These are phyloP conservation scores for Chrysaora quinquecirrha DNA, from an alignment of 30 jellyfish, hydroid and myxozoan species.

Conservation along the genomic window DNA sequence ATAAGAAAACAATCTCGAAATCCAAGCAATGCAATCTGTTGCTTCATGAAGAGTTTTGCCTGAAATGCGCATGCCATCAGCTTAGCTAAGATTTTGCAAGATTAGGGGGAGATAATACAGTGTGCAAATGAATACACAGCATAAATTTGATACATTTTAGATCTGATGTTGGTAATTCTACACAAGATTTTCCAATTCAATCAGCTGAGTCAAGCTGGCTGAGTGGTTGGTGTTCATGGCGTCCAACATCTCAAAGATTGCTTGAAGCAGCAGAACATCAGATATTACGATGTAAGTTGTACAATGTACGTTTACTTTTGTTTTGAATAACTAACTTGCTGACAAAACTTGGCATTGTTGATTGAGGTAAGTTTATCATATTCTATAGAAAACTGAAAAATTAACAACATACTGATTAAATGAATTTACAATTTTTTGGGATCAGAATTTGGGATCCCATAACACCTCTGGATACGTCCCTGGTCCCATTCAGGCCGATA, in stretches of 20 bases:
- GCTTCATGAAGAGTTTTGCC: background rate
- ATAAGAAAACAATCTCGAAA: background rate
- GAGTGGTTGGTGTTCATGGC: slow-evolving; percentile 82
- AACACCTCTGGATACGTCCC: no score
- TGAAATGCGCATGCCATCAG: background rate
- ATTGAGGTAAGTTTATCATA: background rate
- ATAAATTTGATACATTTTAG: background rate
- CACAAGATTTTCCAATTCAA: background rate
- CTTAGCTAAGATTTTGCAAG: background rate
- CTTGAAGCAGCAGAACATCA: slow-evolving; percentile 85
- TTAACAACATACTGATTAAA: no score
- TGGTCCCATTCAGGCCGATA: no score
- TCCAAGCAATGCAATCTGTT: background rate
- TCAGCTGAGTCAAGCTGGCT: slow-evolving; percentile 21
- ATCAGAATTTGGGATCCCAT: no score
- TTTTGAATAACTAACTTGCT: background rate
- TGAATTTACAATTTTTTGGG: no score
- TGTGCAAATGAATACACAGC: no score
- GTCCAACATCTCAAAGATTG: slow-evolving; percentile 79
- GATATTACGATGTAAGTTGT: slow-evolving; percentile 69
- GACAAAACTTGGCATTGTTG: background rate
- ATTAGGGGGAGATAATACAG: no score
- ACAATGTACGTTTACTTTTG: background rate
- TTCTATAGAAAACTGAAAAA: no score
- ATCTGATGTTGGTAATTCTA: background rate